Conservation (phyloP, 2,113 vertebrate species). For the Corydoras maculifer region DNA sequence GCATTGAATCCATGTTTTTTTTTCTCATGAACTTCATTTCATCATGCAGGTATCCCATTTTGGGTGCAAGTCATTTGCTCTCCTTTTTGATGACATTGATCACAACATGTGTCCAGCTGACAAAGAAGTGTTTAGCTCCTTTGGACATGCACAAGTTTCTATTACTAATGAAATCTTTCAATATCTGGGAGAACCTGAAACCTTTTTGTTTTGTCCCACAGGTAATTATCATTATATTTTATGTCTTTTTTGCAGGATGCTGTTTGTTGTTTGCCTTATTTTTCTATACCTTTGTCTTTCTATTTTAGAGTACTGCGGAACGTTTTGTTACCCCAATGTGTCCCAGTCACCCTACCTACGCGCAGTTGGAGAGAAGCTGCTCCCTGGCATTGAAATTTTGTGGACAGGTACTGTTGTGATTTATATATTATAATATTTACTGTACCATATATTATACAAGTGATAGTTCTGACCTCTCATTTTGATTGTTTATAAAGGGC, state of each 20-base stretch:
- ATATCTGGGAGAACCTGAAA: slow-evolving; percentile 91
- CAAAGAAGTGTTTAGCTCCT: slow-evolving; percentile 98
- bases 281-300: not conserved
- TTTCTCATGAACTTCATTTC: no score
- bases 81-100: slow-evolving; percentile 75
- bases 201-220: slow-evolving; percentile 96
- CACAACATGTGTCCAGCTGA: slow-evolving; percentile 99
- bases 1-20: not conserved
- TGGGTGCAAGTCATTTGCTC: slow-evolving; percentile 82
- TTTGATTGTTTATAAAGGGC: no score
- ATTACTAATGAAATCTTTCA: slow-evolving; percentile 98
- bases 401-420: slow-evolving; percentile 79
- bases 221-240: slow-evolving; percentile 59
- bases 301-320: slow-evolving; percentile 90
- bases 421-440: not conserved
- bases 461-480: not conserved
- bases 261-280: not conserved
- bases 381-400: slow-evolving; percentile 85
- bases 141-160: slow-evolving; percentile 95
- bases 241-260: not conserved
- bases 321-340: slow-evolving; percentile 92
- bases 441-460: not conserved
- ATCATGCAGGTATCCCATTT: slow-evolving; percentile 83
- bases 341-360: slow-evolving; percentile 89
- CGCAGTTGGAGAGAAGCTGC: slow-evolving; percentile 91